Conservation (phyloP, 2,888 invertebrate genomes). For the Marronus borbonicus region DNA sequence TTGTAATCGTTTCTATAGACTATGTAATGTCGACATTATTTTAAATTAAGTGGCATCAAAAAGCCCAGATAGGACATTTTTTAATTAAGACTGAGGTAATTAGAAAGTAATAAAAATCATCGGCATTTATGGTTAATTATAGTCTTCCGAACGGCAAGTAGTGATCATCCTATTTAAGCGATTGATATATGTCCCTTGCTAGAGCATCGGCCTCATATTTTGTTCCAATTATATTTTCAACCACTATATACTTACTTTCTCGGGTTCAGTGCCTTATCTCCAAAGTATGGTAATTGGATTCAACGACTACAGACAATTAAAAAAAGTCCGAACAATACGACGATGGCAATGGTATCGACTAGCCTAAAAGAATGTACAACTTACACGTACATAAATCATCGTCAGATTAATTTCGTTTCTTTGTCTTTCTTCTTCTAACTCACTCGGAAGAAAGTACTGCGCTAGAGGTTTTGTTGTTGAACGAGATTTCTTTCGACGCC, state of each 20-base stretch:
- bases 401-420: slow-evolving; percentile 30
- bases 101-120: slow-evolving; percentile 21
- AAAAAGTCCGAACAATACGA: slow-evolving; percentile 19
- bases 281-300: slow-evolving; percentile 31
- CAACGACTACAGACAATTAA: slow-evolving; percentile 25
- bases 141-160: background rate
- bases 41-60: background rate
- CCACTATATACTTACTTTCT: slow-evolving; percentile 8
- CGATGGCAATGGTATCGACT: slow-evolving; percentile 1
- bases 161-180: slow-evolving; percentile 14
- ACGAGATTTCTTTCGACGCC: slow-evolving; percentile 37
- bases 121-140: slow-evolving; percentile 28
- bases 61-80: background rate
- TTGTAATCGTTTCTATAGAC: background rate
- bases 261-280: slow-evolving; percentile 32
- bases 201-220: slow-evolving; percentile 26
- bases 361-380: slow-evolving; percentile 15
- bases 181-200: slow-evolving; percentile 35
- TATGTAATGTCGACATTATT: background rate
- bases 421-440: slow-evolving; percentile 16
- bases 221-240: slow-evolving; percentile 36
- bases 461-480: slow-evolving; percentile 23
- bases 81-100: slow-evolving; percentile 21
- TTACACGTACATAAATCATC: slow-evolving; percentile 36
- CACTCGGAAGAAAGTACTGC: background rate